Evolutionary conservation across 2,888 invertebrate genomes (phyloP).

Genomic region (Parochlus steinenii): DNA sequence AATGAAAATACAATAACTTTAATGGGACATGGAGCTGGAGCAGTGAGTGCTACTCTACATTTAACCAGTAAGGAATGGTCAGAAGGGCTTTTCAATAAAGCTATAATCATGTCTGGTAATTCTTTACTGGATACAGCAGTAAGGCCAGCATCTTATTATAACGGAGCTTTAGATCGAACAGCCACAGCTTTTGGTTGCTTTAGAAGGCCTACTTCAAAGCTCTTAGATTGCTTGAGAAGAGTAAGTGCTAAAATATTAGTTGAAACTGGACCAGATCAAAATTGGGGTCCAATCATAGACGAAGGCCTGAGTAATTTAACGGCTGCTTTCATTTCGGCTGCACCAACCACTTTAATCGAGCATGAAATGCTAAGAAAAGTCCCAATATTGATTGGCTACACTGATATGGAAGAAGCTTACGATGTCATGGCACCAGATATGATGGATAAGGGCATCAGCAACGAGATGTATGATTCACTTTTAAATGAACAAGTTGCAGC

Average conservation of each 20-base stretch:
- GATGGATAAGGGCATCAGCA: slow-evolving; percentile 39
- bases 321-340: slow-evolving; percentile 47
- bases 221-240: slow-evolving; percentile 52
- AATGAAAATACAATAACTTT: slow-evolving; percentile 57
- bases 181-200: slow-evolving; percentile 50
- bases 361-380: slow-evolving; percentile 46
- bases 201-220: slow-evolving; percentile 43
- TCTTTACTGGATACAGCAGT: slow-evolving; percentile 45
- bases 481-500: slow-evolving; percentile 43
- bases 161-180: slow-evolving; percentile 43
- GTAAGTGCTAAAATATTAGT: slow-evolving; percentile 42
- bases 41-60: slow-evolving; percentile 61
- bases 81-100: slow-evolving; percentile 51
- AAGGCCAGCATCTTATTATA: slow-evolving; percentile 43
- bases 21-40: slow-evolving; percentile 67
- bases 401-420: slow-evolving; percentile 66
- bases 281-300: slow-evolving; percentile 69
- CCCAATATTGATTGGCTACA: slow-evolving; percentile 59
- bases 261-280: slow-evolving; percentile 40
- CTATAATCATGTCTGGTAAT: slow-evolving; percentile 69
- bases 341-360: slow-evolving; percentile 44
- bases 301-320: slow-evolving; percentile 42
- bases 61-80: slow-evolving; percentile 46
- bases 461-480: slow-evolving; percentile 37
- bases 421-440: slow-evolving; percentile 39